Evolutionary conservation across 2,797 vertebrate genomes (phyloP).

Genomic region (Manis javanica): DNA sequence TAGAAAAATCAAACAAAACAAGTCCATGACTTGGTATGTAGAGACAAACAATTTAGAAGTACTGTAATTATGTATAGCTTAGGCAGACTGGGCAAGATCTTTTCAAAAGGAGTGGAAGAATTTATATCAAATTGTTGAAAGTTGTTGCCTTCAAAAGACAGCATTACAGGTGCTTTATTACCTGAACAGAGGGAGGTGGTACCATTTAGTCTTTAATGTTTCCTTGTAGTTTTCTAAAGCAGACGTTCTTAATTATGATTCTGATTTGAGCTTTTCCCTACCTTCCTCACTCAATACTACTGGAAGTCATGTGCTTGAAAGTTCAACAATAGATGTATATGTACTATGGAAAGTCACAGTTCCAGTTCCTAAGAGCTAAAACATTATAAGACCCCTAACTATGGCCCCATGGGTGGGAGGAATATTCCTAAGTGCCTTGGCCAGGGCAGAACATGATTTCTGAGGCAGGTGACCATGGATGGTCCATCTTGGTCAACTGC

Average conservation of each 20-base stretch:
- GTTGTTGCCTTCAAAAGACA: background rate
- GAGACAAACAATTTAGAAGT: background rate
- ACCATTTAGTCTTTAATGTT: background rate
- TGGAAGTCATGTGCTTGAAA: constrained; percentile 5
- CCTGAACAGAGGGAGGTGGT: background rate
- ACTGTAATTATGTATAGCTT: background rate
- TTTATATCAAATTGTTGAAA: constrained; percentile 30
- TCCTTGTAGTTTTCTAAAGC: background rate
- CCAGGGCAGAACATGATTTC: background rate
- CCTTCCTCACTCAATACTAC: background rate
- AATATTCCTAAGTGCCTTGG: background rate
- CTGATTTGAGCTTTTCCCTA: background rate
- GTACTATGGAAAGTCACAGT: background rate
- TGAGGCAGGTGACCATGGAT: background rate
- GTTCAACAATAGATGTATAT: background rate
- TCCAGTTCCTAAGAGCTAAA: background rate
- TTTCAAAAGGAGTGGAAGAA: constrained; percentile 29
- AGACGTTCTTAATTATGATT: background rate
- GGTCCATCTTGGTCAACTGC: background rate
- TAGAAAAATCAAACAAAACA: background rate
- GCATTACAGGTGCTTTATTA: background rate
- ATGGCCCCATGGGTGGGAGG: background rate
- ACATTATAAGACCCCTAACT: background rate
- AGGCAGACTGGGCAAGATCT: background rate
- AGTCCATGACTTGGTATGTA: background rate